Base-by-base conservation (phyloP, 2,888 invertebrate species). In the Ganaspis brasiliensis region DNA sequence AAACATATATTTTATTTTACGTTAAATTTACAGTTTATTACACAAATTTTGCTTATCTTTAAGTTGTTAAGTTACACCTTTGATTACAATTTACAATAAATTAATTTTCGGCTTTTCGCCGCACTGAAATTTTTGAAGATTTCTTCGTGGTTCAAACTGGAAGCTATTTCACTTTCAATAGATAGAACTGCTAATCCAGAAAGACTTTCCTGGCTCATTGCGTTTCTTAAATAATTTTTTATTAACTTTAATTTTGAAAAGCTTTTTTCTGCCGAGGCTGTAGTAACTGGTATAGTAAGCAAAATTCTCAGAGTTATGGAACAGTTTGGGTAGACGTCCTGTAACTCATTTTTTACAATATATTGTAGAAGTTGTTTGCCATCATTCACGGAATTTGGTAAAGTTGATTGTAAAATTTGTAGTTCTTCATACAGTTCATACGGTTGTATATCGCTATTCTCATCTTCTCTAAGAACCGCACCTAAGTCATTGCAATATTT, bases 231-330 rank as follows among this genome's bases (percentile, higher is more conserved):
- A 31, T 67, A 74, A 24, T 19, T 40, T 31, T 61, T 74, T 61
- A 59, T 61, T 10, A 61, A 67, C 31, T 74, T 74, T 56, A 70
- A 56, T 21, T 72, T 75, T 35, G 71, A 71, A 37, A 75, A 75
- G 10, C 71, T 55, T 40, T 49, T 45, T 26, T 74, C 74, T 26
- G 63, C 45, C 1, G 49, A 24, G 14, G 74, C 74, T 16, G 55
- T 35, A 14, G 40, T 52, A 19, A 67, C 52, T 12, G 31, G 55
- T 21, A 67, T 19, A 14, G 72, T 72, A 31, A 55, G 19, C 10
- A 45, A 72, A 55, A 55, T 35, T 55, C 55, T 21, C 14, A 55
- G 8, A 16, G 16, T 16, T 21, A 72, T 16, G 35, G 2, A 12
- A 21, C 55, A 12, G 37, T 55, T 72, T 2, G 72, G 72, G 21